Evolutionary conservation across 2,113 vertebrate genomes (phyloP), one percentile per base, ranked within the genome.

Genomic region (Picathartes gymnocephalus): DNA sequence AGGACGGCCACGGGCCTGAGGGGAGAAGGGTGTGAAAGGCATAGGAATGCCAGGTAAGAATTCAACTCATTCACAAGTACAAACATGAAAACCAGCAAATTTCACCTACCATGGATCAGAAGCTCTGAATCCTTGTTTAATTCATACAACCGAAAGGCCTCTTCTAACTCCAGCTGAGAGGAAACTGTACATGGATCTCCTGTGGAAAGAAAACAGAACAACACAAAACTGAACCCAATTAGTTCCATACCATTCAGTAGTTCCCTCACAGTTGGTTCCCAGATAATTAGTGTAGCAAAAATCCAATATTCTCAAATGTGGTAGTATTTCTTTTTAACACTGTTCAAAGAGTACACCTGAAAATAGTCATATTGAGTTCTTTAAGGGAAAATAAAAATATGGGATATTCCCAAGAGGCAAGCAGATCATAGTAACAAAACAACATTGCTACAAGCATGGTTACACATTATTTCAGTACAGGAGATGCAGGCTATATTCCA

Each of bases 61-160:
- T 35, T 37, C 18, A 12, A 50, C 25, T n/a, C 33, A 13, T 27
- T 62, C 33, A 19, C 35, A 23, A n/a, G 64, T 6, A 73, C n/a
- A 66, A 54, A 44, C 6, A 17, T 1, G 28, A 88, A 56, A 27
- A 79, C 15, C 11, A 64, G 48, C 1, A 42, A 37, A 51, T 27
- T 64, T 20, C 69, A 28, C 94, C 81, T 95, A 99, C 99, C 99
- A 48, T 99, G 99, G 96, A 99, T 99, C 93, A 99, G 98, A 85
- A 99, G 98, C 95, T 99, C 99, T 0, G 99, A 99, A 97, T 99
- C 99, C 97, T 99, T 99, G 98, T 99, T 99, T 78, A 99, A 96
- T 39, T 99, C 99, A 80, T 99, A 99, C 80, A 99, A 98, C 10
- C 99, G 98, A 96, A 99, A 98, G 17, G 99, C 99, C 97, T 99